A percentile compares a stretch with the other conserved stretches of the same genome.
phyloP scores from a whole-genome alignment of 2,888 invertebrate species.

The Taphrorychus bicolor region DNA sequence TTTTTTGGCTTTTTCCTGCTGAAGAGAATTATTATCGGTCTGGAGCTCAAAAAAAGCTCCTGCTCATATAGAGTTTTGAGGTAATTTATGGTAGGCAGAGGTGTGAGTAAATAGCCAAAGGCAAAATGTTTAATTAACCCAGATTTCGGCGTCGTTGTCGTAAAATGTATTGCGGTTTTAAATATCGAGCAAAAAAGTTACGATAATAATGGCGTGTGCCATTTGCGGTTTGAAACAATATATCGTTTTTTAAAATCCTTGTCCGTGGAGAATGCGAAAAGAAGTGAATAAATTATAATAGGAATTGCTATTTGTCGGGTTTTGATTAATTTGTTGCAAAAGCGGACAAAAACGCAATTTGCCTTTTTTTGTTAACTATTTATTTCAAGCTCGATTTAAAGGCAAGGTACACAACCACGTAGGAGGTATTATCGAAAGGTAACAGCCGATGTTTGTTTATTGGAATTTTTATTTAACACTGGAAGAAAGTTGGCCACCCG shows the following conservation, averaged over 20 bases:
- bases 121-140: conserved; percentile 15
- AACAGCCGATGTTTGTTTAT: too few relatives aligned
- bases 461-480: too few relatives aligned
- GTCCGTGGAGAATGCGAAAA: conserved; percentile 27
- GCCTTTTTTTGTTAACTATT: conserved; percentile 4
- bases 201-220: conserved; percentile 26
- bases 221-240: conserved; percentile 29
- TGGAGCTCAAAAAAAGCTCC: background rate
- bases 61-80: too few relatives aligned
- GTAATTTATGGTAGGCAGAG: too few relatives aligned
- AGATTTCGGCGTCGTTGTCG: conserved; percentile 13
- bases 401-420: conserved; percentile 4
- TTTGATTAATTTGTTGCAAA: conserved; percentile 23
- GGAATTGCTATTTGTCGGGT: conserved; percentile 20
- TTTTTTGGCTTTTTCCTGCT: background rate
- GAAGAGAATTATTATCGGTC: background rate
- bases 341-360: conserved; percentile 20
- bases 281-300: conserved; percentile 24
- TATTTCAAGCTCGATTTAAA: conserved; percentile 8
- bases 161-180: conserved; percentile 22
- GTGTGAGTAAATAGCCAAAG: background rate
- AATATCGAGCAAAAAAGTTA: conserved; percentile 3
- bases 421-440: background rate
- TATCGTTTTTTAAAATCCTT: conserved; percentile 32
- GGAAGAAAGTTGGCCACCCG: too few relatives aligned